phyloP scores from a whole-genome alignment of 1,140 invertebrate species.

The Drusus annulatus region DNA sequence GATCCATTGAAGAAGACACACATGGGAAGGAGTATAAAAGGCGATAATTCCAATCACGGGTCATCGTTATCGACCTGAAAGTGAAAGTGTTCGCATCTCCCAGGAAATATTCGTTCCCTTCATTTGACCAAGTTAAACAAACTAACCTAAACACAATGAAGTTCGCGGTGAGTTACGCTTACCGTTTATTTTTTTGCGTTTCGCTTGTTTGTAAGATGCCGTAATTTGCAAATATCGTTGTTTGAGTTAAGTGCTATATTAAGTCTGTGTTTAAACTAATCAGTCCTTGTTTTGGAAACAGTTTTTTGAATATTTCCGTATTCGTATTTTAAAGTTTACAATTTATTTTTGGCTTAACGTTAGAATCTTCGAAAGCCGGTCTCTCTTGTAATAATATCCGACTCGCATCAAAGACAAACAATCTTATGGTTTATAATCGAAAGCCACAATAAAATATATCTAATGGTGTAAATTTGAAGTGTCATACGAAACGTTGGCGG shows the following conservation, averaged over 20 bases:
- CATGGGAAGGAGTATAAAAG: slow-evolving; percentile 54
- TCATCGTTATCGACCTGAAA: slow-evolving; percentile 54
- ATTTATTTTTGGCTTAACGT: too few species aligned
- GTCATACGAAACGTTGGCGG: too few species aligned
- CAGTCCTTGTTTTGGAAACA: background rate
- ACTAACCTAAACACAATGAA: slow-evolving; percentile 46
- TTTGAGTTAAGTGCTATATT: background rate
- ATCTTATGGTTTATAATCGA: too few species aligned
- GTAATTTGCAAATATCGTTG: background rate
- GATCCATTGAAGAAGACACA: slow-evolving; percentile 50
- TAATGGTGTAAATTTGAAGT: too few species aligned
- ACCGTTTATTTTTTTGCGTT: background rate
- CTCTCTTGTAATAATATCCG: too few species aligned
- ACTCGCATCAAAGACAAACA: too few species aligned
- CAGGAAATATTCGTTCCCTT: slow-evolving; percentile 10
- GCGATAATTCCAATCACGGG: slow-evolving; percentile 45
- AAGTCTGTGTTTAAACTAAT: background rate
- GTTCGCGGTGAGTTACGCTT: slow-evolving; percentile 53
- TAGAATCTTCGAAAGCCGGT: too few species aligned
- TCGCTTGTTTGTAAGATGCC: background rate
- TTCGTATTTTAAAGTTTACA: too few species aligned
- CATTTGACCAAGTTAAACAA: slow-evolving; percentile 26
- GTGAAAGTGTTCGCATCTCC: slow-evolving; percentile 57
- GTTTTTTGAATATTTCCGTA: too few species aligned
- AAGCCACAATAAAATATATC: too few species aligned